Evolutionary conservation across 2,888 invertebrate species (phyloP), one percentile per base, ranked within the genome.

Genomic region (Drosophila emarginata): DNA sequence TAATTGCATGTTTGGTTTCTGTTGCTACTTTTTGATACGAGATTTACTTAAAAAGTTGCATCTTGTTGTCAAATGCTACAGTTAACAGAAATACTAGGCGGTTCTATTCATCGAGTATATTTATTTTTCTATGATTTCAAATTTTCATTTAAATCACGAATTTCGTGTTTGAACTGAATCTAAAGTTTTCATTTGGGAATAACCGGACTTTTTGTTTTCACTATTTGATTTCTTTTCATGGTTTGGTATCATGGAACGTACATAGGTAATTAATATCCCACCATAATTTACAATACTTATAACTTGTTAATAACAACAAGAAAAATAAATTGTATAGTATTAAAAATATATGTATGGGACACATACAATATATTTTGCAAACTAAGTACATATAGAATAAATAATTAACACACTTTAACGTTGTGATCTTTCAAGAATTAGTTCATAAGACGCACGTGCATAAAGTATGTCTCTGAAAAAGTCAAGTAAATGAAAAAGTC

Each of bases 251-350:
- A 62, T 60, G 68, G 78, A 82, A 85, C 74, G 74, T 78, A 82
- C 71, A 79, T 86, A 80, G 79, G 79, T 78, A 89, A 86, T 81
- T 78, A 81, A 91, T n/a, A n/a, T 90, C 91, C 91, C 91, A 91
- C 90, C 91, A 91, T 90, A 89, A 87, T 91, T 91, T 91, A 90
- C 90, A 90, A 89, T 83, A 89, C 45, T 45, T 45, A 45, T 79
- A 80, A 74, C 51, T 71, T 76, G 76, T 77, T 80, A 79, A 65
- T 65, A 65, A 69, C 57, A 75, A 14, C 12, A 26, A 52, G 3
- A 54, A 54, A 12, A 12, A 51, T 36, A 74, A 72, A 51, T 40
- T 58, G 64, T 18, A 39, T 70, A 57, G 61, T 53, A 61, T 51
- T 40, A 39, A 65, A 61, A 60, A 58, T 68, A 37, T 53, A 28